Base-by-base conservation (phyloP, 2,888 invertebrate genomes). In the Agonopterix subpropinquella region DNA sequence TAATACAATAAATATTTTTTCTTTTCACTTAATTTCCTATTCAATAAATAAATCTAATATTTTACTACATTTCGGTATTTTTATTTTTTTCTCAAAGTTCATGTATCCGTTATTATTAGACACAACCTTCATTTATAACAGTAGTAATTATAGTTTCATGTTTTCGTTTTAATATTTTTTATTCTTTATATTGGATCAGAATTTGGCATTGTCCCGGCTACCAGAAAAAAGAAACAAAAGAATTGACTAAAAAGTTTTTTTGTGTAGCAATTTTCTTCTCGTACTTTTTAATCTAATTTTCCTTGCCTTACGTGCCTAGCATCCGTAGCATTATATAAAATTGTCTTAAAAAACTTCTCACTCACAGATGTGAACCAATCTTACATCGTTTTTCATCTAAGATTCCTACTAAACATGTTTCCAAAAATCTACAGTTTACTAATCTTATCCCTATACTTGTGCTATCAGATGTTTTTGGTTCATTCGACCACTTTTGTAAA, bases 1-100 rank as follows among this genome's bases (percentile, higher is more conserved):
- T 83, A 77, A 58, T 47, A 74, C 79, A 85, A 87, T 88, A 88
- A 88, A 88, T 88, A 88, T 87, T 83, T 80, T 18, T 86, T 83
- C 80, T 82, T 85, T 83, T 70, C 73, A 68, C 81, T 81, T 85
- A 78, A 53, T 61, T 48, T 55, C 58, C 73, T 73, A 72, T 67
- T 70, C 67, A 72, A 79, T 86, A 85, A 85, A 86, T 86, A 86
- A 80, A 81, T 84, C 83, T 85, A 83, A 72, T 77, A 70, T 78
- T 69, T 74, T 64, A 68, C 77, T 81, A 80, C 73, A 58, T 70
- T 65, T 80, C 78, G 73, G 75, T 74, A 28, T 28, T 28, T 28
- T 28, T 28, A 28, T 5, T 28, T 28, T 18, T 28, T 28, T 70
- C 60, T 70, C 71, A 67, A 71, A 76, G 70, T 60, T 64, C 60